Base-by-base conservation (phyloP, 2,113 vertebrate genomes). In the Barbus barbus region DNA sequence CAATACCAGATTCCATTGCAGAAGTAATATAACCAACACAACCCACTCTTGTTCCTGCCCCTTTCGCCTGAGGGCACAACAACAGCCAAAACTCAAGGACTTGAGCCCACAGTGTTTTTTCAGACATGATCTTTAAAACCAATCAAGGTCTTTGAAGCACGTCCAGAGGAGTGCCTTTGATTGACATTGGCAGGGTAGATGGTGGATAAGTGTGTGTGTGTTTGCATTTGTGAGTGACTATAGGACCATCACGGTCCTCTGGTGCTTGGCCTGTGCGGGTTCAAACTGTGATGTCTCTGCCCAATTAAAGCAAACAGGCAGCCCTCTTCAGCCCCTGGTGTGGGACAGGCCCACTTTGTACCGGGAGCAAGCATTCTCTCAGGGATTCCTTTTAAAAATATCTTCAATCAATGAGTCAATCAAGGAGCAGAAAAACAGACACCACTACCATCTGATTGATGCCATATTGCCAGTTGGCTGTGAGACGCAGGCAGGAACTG, bases 401-500 rank as follows among this genome's bases (percentile, higher is more conserved):
- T 95, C 94, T 95, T 95, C 94, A 95, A 94, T 95, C 94, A 89
- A 94, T 95, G 91, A 95, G 94, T 95, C 94, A 95, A 95, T 95
- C 94, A 95, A 94, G 94, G 90, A 93, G 90, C 89, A 88, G 63
- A 81, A 87, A 88, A 93, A 90, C 74, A 73, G 90, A 91, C 91
- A 91, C 92, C 90, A 88, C 92, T 91, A 92, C 91, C 89, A 90
- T 93, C 91, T 92, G 93, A 90, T 93, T 91, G 93, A 92, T 92
- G 93, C 94, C 92, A 91, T 86, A 89, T 91, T 94, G 94, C 94
- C 94, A 95, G 93, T 94, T 95, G 94, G 94, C 94, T 93, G 88
- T 88, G 88, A 91, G 90, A 91, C 90, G 89, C 91, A 93, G 90
- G 92, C 93, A 93, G 92, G 93, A 94, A 92, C 92, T 91, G 91